Evolutionary conservation across 1,140 invertebrate genomes (phyloP), one percentile per base, ranked within the genome.

Genomic region (Danaus plexippus): DNA sequence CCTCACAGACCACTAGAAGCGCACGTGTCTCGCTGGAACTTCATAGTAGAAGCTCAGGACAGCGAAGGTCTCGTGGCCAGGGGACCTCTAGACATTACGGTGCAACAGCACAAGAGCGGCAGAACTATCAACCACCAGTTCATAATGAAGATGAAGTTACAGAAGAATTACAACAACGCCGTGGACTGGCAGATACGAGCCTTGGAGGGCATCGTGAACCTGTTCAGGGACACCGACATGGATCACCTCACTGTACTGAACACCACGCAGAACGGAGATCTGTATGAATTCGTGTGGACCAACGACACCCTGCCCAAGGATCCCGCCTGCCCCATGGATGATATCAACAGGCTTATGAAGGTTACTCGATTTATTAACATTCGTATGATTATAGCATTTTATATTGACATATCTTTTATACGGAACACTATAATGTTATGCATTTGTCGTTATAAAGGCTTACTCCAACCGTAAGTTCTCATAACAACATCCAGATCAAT

Each of bases 111-210:
- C 76, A 93, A 92, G 69, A 89, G 90, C 22, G 90, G 90, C 10
- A 88, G 95, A 32, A 92, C 92, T 2, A 90, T 94, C 45, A 95
- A 95, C 80, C 95, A 96, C 71, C 92, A 96, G 73, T 94, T 98
- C 70, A 91, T 88, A 65, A 85, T 96, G 65, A 90, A 91, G 71
- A 79, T 89, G 91, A 61, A 89, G 84, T 81, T 90, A 61, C 69
- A 80, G 48, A 90, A 89, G 71, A 91, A 88, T 86, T 92, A 70
- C 74, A 87, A 52, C 69, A 89, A 74, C 59, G 89, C 90, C 12
- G 89, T 94, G 11, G 91, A 95, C 64, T 94, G 92, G 92, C 89
- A 93, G 67, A 86, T 93, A 63, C 85, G 91, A 66, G 89, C 94
- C 0, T 86, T 95, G 11, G 89, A 91, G 57, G 91, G 90, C 42